Evolutionary conservation across 2,888 invertebrate genomes (phyloP).

Genomic region (Athetis lepigone): DNA sequence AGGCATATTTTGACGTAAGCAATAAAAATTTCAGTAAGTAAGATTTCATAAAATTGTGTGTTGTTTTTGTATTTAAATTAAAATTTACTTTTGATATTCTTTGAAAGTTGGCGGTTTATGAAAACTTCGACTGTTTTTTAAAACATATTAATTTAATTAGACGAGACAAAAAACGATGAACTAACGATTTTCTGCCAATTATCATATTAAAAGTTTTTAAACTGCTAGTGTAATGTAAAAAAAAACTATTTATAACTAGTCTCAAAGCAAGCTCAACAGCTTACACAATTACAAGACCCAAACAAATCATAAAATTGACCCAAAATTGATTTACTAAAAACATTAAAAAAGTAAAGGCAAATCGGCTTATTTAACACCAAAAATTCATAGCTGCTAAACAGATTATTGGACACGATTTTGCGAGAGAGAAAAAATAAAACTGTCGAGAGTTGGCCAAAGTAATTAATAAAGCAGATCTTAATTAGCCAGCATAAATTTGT

Average conservation of each 20-base stretch:
- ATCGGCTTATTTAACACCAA: slow-evolving; percentile 38
- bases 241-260: too few species aligned
- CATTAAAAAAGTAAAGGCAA: slow-evolving; percentile 24
- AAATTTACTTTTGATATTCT: not conserved
- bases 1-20: slow-evolving; percentile 18
- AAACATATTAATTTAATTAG: too few species aligned
- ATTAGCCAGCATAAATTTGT: slow-evolving; percentile 80
- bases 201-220: too few species aligned
- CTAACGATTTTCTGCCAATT: too few species aligned
- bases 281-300: too few species aligned
- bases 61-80: not conserved
- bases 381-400: slow-evolving; percentile 49
- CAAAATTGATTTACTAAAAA: slow-evolving; percentile 21
- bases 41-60: slow-evolving; percentile 1
- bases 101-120: not conserved
- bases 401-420: slow-evolving; percentile 61
- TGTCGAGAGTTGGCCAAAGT: slow-evolving; percentile 68
- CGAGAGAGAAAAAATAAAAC: slow-evolving; percentile 55
- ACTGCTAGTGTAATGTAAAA: too few species aligned
- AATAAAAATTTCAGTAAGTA: slow-evolving; percentile 32
- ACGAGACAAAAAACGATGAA: too few species aligned
- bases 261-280: too few species aligned
- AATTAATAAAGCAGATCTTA: slow-evolving; percentile 85
- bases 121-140: not conserved
- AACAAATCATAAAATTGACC: slow-evolving; percentile 6